Evolutionary conservation across 2,113 vertebrate genomes (phyloP), one percentile per base, ranked within the genome.

Genomic region (Chaetops frenatus): DNA sequence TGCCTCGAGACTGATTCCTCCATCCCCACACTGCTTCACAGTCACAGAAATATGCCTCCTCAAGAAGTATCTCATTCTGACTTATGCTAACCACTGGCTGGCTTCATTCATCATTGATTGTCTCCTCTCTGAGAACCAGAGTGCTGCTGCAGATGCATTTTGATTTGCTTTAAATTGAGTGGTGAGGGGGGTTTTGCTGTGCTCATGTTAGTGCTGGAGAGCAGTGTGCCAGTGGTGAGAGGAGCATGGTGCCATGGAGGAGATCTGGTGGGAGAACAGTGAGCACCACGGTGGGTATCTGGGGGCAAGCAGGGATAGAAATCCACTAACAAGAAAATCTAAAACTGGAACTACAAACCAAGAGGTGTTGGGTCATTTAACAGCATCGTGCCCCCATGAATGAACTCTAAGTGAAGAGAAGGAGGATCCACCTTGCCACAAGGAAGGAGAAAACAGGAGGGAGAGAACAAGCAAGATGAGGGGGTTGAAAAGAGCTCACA

Each of bases 21-120:
- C 90, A 31, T 57, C 51, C 27, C 44, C 2, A 0, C 4, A 1
- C 33, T 17, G 44, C 31, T 76, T 92, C 61, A 50, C 58, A 78
- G 61, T 6, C 85, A 92, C 40, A 91, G 67, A 85, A 86, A 73
- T 8, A 40, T 47, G 74, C 70, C 78, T 88, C 77, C 76, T 82
- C 72, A 50, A 94, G 85, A 90, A 95, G 48, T 50, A 48, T n/a
- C 35, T 91, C 78, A 50, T 88, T 92, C 71, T 77, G 78, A 83
- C 82, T 94, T 70, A 70, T 73, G 78, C 62, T 81, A 94, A 90
- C 82, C 79, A 86, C 57, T 45, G 64, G 54, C 42, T 89, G 81
- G 92, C 92, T 96, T 94, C 89, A 92, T 92, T 97, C 92, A 95
- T 88, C 93, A 83, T 67, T 90, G 91, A 97, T 90, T 31, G 19